Conservation (phyloP, 2,113 vertebrate species). For the Equus quagga region DNA sequence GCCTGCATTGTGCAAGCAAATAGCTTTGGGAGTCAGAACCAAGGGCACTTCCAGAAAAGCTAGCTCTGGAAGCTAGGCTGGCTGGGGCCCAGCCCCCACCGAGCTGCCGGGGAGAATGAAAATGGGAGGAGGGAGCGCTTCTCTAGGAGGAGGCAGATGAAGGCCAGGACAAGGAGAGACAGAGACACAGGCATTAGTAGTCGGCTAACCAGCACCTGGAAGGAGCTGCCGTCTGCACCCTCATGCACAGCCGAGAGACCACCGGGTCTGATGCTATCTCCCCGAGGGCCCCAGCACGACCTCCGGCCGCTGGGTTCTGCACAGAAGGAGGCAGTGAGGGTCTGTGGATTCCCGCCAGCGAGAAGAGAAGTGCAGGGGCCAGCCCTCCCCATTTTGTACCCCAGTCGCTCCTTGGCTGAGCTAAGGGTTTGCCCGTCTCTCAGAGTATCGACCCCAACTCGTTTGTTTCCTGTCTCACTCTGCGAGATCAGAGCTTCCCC, state of each 20-base stretch:
- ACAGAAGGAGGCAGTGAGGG: neutral
- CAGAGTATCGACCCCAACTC: conserved; percentile 53
- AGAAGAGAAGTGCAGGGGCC: neutral
- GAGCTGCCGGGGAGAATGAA: conserved; percentile 54
- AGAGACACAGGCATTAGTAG: neutral
- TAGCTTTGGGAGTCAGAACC: neutral
- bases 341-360: neutral
- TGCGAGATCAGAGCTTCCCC: conserved; percentile 17
- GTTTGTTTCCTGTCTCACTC: conserved; percentile 41
- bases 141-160: conserved; percentile 31
- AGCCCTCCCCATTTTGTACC: neutral
- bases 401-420: neutral
- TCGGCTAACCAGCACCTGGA: conserved; percentile 27
- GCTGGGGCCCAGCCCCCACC: conserved; percentile 63
- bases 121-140: conserved; percentile 65
- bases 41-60: conserved; percentile 43
- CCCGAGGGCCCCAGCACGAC: neutral
- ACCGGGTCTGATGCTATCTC: neutral
- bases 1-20: conserved; percentile 38
- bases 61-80: conserved; percentile 51
- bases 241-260: neutral
- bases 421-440: conserved; percentile 31
- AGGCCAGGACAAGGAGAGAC: neutral
- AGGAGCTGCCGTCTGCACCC: conserved; percentile 54
- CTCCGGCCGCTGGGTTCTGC: neutral